Percentiles rank a stretch among this genome's conserved stretches.
Conservation (phyloP, 1,140 invertebrate genomes). For the Euura lappo region DNA sequence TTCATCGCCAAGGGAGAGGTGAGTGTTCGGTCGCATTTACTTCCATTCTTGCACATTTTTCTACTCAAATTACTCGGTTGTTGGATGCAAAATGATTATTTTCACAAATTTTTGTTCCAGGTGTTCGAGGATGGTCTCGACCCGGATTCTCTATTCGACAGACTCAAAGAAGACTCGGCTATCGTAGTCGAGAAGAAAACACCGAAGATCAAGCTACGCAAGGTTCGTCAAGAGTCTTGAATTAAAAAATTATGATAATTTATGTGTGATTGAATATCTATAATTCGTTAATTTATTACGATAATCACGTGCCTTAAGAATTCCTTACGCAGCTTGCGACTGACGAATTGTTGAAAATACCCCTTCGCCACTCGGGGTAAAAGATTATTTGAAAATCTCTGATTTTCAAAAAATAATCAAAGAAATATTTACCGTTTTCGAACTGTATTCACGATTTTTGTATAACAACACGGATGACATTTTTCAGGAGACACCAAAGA, state of each 20-base stretch:
- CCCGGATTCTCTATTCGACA: constrained; percentile 74
- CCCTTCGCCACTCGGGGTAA: too few species aligned
- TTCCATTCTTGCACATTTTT: background rate
- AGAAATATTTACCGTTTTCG: too few species aligned
- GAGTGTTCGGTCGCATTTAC: constrained; percentile 40
- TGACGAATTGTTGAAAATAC: background rate
- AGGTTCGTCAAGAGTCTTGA: constrained; percentile 39
- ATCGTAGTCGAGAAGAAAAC: constrained; percentile 57
- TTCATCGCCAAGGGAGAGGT: constrained; percentile 77
- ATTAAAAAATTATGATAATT: too few species aligned
- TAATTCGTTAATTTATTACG: too few species aligned
- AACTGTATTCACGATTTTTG: too few species aligned
- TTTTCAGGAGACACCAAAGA: constrained; percentile 52
- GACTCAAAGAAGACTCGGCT: constrained; percentile 66
- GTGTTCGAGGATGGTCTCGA: constrained; percentile 61
- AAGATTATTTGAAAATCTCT: too few species aligned
- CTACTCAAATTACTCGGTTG: background rate
- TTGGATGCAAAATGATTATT: background rate
- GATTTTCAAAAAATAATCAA: too few species aligned
- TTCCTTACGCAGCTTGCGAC: background rate
- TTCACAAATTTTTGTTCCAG: constrained; percentile 34
- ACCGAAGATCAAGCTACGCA: constrained; percentile 58
- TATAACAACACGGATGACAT: constrained; percentile 21
- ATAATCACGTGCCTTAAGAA: too few species aligned
- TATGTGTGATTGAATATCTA: too few species aligned